These are phyloP conservation scores for Micromys minutus DNA, from an alignment of 2,113 vertebrate species.

Conservation along the genomic window DNA sequence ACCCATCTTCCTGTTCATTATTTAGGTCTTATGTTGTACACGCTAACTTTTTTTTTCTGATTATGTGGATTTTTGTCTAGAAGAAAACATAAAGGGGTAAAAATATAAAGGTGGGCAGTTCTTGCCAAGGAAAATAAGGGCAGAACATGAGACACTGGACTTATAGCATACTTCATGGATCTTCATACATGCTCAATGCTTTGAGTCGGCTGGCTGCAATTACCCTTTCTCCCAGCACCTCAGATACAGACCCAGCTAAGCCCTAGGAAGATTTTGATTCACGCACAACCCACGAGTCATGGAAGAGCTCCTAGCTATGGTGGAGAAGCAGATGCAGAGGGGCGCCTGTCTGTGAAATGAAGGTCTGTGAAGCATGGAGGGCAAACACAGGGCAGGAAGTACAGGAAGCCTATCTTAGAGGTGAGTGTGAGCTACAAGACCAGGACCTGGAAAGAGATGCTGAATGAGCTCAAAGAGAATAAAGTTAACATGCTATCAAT, in stretches of 20 bases:
- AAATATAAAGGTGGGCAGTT: neutral
- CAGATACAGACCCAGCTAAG: neutral
- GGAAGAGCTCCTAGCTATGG: neutral
- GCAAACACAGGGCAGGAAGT: neutral
- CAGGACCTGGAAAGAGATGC: neutral
- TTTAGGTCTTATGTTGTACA: neutral
- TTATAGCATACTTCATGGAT: neutral
- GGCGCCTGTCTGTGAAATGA: neutral
- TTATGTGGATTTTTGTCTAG: constrained; percentile 1
- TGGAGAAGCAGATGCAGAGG: neutral
- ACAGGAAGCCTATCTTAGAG: neutral
- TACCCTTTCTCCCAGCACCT: neutral
- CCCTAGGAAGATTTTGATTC: neutral
- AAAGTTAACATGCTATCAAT: neutral
- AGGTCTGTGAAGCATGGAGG: neutral
- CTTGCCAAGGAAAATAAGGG: neutral
- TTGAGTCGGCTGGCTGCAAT: neutral
- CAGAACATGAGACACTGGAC: neutral
- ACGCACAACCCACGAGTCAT: neutral
- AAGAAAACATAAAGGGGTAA: neutral
- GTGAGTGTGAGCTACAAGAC: neutral
- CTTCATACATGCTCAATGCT: neutral
- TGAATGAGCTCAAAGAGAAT: neutral
- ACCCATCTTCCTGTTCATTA: neutral
- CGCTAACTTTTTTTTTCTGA: neutral